Conservation (phyloP, 92 coral and sea anemone species). For the Heliopora coerulea region DNA sequence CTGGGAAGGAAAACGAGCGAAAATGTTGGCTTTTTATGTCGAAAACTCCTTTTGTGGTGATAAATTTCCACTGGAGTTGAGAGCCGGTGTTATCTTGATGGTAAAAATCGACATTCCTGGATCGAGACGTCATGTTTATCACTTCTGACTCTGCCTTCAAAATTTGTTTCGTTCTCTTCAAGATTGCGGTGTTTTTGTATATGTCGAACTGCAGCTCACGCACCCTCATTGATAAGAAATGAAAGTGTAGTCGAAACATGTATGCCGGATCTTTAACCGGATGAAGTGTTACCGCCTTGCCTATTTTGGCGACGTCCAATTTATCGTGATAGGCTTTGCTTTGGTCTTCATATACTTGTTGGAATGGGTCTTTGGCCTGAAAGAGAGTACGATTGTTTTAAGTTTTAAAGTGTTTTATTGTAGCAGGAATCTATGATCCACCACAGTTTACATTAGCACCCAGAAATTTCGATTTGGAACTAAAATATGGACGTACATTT, state of each 20-base stretch:
- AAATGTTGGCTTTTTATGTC: not conserved
- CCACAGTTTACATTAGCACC: too few relatives aligned
- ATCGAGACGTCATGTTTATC: not conserved
- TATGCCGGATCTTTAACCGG: slow-evolving; percentile 32
- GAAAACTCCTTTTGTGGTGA: not conserved
- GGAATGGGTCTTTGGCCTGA: slow-evolving; percentile 15
- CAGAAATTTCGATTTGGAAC: too few relatives aligned
- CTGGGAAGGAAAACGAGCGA: not conserved
- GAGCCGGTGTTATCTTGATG: not conserved
- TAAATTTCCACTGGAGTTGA: not conserved
- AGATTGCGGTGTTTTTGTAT: slow-evolving; percentile 41
- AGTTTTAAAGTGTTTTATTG: too few relatives aligned
- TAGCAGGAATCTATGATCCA: too few relatives aligned
- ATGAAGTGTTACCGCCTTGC: slow-evolving; percentile 10
- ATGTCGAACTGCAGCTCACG: slow-evolving; percentile 14
- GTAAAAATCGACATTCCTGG: slow-evolving; percentile 3
- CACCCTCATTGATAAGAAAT: not conserved
- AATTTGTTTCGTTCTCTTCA: not conserved
- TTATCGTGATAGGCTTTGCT: slow-evolving; percentile 8
- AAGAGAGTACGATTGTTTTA: not conserved
- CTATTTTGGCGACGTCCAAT: not conserved
- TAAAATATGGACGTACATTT: too few relatives aligned
- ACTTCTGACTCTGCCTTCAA: too few relatives aligned
- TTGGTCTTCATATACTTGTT: slow-evolving; percentile 23
- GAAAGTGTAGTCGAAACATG: slow-evolving; percentile 17